Conservation (phyloP, 2,888 invertebrate species). For the Magallana nippona region DNA sequence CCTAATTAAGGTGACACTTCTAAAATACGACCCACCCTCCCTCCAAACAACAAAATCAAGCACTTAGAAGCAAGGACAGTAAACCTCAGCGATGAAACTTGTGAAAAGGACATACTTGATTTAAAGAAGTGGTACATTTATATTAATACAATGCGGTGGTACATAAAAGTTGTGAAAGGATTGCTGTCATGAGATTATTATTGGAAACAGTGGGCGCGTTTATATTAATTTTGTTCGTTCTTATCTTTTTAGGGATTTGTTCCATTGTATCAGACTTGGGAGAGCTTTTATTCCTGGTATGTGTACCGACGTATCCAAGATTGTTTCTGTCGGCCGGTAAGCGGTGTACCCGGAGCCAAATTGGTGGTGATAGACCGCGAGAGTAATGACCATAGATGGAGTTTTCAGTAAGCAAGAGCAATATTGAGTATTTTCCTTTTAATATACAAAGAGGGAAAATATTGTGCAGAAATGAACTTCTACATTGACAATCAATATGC, state of each 20-base stretch:
- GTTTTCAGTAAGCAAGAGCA: slow-evolving; percentile 85
- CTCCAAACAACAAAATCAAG: too few relatives aligned
- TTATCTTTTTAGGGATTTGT: slow-evolving; percentile 77
- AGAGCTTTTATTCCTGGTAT: slow-evolving; percentile 88
- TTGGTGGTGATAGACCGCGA: slow-evolving; percentile 90
- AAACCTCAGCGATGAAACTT: too few relatives aligned
- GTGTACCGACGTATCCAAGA: slow-evolving; percentile 95
- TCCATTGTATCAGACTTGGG: slow-evolving; percentile 80
- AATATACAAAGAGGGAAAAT: too few relatives aligned
- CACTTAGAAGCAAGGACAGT: too few relatives aligned
- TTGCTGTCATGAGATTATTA: neutral
- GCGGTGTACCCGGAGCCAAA: slow-evolving; percentile 93
- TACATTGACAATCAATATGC: too few relatives aligned
- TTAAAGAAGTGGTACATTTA: neutral
- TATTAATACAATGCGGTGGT: neutral
- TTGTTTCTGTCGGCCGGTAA: slow-evolving; percentile 96
- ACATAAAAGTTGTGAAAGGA: neutral
- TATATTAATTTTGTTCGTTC: slow-evolving; percentile 48
- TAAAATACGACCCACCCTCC: too few relatives aligned
- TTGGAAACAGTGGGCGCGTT: neutral
- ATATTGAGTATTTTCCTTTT: too few relatives aligned
- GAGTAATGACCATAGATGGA: slow-evolving; percentile 94
- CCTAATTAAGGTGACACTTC: too few relatives aligned
- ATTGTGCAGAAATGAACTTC: too few relatives aligned
- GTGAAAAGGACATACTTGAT: too few relatives aligned